Conservation (phyloP, 2,888 invertebrate species). For the Coecobrya sp. region DNA sequence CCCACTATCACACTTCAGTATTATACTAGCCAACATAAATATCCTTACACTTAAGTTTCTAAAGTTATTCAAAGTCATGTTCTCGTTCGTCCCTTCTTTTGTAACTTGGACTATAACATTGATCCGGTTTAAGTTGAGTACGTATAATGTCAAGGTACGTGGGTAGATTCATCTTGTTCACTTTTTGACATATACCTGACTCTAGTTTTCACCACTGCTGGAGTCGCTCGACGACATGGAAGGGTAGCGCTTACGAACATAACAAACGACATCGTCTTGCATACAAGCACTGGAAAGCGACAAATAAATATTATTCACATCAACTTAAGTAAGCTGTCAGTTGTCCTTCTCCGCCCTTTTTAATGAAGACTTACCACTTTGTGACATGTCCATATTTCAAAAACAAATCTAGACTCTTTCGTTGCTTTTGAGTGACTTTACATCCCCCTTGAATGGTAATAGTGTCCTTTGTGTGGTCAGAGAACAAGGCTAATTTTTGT, state of each 20-base stretch:
- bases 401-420: constrained; percentile 83
- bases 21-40: neutral
- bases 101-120: neutral
- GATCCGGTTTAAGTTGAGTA: neutral
- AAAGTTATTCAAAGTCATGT: constrained; percentile 24
- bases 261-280: constrained; percentile 84
- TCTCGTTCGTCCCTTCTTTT: neutral
- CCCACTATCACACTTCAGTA: constrained; percentile 14
- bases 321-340: constrained; percentile 37
- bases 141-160: constrained; percentile 28
- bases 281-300: constrained; percentile 80
- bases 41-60: neutral
- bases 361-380: constrained; percentile 82
- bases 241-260: constrained; percentile 73
- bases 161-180: constrained; percentile 25
- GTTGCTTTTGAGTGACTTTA: constrained; percentile 80
- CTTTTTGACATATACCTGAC: constrained; percentile 1
- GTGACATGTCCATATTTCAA: constrained; percentile 85
- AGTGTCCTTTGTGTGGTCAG: constrained; percentile 69
- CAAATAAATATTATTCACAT: constrained; percentile 26
- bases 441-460: constrained; percentile 86
- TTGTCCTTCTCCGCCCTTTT: constrained; percentile 31
- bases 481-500: constrained; percentile 18
- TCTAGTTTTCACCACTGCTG: constrained; percentile 15
- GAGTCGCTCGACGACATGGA: neutral